Base-by-base conservation (phyloP, 2,113 vertebrate species). In the Cisticola juncidis region DNA sequence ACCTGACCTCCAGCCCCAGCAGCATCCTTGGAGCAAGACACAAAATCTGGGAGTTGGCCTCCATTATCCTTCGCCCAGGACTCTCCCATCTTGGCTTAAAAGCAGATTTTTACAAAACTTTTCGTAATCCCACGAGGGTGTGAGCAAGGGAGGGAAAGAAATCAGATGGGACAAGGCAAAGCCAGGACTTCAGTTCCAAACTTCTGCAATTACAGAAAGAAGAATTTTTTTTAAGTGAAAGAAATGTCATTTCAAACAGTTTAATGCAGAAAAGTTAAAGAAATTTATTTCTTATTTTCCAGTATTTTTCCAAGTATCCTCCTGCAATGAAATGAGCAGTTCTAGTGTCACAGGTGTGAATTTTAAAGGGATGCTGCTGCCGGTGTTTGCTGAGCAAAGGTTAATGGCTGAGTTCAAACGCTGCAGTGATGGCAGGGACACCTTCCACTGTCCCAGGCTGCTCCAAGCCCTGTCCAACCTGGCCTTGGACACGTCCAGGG, bases 261-360 rank as follows among this genome's bases (percentile, higher is more conserved):
- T 91, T 69, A 13, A 23, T 0, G 0, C 68, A 21, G 28, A 45
- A 54, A 73, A 57, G 0, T 54, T 0, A 69, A 56, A 38, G 38
- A 38, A 58, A 53, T 44, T 6, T 12, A 31, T 16, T 51, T n/a
- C 23, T 61, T 9, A 1, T 66, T 51, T 71, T 36, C 29, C 69
- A 71, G 20, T 61, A n/a, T 25, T 77, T 84, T 88, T 6, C 64
- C 53, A 81, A 68, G 48, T 3, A 0, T 44, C 9, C 6, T 73
- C 14, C 33, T 3, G 4, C 47, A 58, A 48, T 31, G 69, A 35
- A 85, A 64, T 4, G 69, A 78, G 70, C 31, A 29, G 26, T 53
- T 62, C 58, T 47, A 38, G 42, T 20, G 31, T 9, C 65, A 48
- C 15, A 11, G 19, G 42, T 2, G 3, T 53, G 60, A 48, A 20